Percentiles rank a stretch among this genome's conserved stretches.
Conservation (phyloP, 2,888 invertebrate genomes). For the Dexiosoma caninum region DNA sequence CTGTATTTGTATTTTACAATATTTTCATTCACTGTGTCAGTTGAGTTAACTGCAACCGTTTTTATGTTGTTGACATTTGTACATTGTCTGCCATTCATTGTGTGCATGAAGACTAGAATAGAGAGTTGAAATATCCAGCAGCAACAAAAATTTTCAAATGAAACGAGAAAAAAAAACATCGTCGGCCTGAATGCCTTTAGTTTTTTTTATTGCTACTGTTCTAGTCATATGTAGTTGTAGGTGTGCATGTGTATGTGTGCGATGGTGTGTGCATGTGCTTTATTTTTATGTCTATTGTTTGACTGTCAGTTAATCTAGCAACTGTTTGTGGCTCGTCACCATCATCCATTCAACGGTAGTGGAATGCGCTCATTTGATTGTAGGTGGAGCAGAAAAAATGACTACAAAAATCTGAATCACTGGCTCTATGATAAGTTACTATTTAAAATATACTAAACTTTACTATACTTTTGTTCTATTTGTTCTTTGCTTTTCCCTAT, state of each 20-base stretch:
- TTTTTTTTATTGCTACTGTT: not conserved
- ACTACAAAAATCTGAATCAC: conserved; percentile 47
- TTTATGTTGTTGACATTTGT: conserved; percentile 70
- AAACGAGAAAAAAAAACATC: conserved; percentile 19
- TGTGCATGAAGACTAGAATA: conserved; percentile 64
- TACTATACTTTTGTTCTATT: conserved; percentile 26
- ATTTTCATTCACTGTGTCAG: conserved; percentile 63
- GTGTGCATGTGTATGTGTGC: not conserved
- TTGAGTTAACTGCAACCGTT: conserved; percentile 63
- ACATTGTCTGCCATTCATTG: conserved; percentile 71
- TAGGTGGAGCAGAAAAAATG: conserved; percentile 44
- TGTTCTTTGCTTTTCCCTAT: conserved; percentile 2
- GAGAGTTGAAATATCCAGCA: conserved; percentile 54
- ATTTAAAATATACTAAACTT: conserved; percentile 48
- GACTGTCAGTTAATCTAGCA: conserved; percentile 63
- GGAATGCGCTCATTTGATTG: conserved; percentile 43
- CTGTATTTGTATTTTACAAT: conserved; percentile 33
- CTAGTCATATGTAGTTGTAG: not conserved
- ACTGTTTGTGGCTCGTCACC: conserved; percentile 62
- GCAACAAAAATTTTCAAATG: conserved; percentile 26
- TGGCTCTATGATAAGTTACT: conserved; percentile 59
- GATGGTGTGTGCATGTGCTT: not conserved
- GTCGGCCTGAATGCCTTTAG: conserved; percentile 49
- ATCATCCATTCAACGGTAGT: conserved; percentile 54
- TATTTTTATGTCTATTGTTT: conserved; percentile 51